These are phyloP conservation scores for Sceloporus tristichus DNA, from an alignment of 2,113 vertebrate species.

Conservation along the genomic window DNA sequence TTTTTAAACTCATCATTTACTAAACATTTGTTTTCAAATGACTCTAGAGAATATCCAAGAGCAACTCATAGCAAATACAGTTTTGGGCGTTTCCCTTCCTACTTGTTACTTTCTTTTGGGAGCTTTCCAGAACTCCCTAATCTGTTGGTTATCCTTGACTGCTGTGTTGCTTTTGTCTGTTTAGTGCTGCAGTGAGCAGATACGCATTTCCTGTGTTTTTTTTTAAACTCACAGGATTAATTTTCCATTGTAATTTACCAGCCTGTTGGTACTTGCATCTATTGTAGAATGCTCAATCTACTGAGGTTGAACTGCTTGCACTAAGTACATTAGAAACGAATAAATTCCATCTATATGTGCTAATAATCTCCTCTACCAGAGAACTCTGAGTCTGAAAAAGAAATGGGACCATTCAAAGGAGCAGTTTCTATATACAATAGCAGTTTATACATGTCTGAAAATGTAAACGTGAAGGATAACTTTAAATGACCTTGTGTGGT, in stretches of 20 bases:
- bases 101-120: not conserved
- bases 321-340: not conserved
- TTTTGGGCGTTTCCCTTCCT: not conserved
- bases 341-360: not conserved
- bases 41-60: not conserved
- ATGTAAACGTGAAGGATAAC: not conserved
- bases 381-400: not conserved
- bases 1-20: not conserved
- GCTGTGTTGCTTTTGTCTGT: not conserved
- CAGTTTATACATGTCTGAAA: not conserved
- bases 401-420: not conserved
- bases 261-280: not conserved
- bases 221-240: constrained; percentile 13
- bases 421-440: not conserved
- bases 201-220: constrained; percentile 1
- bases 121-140: constrained; percentile 4
- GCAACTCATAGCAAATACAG: not conserved
- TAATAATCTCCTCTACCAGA: not conserved
- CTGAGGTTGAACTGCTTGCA: not conserved
- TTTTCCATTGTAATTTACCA: not conserved
- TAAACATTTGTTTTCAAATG: not conserved
- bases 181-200: not conserved
- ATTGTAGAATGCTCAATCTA: not conserved
- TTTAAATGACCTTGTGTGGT: not conserved
- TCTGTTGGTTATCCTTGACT: not conserved